Evolutionary conservation across 2,888 invertebrate species (phyloP).

Genomic region (Achlya flavicornis): DNA sequence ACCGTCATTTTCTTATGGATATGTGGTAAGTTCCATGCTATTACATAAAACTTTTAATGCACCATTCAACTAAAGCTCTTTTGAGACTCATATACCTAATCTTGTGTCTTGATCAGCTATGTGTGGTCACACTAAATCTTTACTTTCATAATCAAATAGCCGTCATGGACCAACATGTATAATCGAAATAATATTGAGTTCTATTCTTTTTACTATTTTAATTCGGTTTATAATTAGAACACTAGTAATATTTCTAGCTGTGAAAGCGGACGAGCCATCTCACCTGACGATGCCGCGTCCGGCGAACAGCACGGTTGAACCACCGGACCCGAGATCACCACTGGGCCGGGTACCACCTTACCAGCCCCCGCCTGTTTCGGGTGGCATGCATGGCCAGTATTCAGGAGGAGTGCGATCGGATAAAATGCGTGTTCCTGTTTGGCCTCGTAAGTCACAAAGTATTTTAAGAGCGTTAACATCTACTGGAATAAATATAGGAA

Average conservation of each 20-base stretch:
- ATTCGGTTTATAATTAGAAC: not conserved
- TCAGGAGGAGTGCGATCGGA: conserved; percentile 62
- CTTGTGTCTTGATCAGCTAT: no score
- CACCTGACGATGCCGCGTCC: conserved; percentile 46
- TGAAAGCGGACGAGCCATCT: conserved; percentile 53
- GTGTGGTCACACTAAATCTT: no score
- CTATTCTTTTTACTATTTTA: not conserved
- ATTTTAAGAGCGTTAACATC: not conserved
- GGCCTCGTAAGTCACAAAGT: conserved; percentile 66
- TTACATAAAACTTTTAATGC: conserved; percentile 10
- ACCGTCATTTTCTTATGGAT: conserved; percentile 54
- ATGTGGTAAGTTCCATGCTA: conserved; percentile 52
- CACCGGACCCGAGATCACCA: conserved; percentile 68
- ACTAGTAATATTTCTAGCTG: conserved; percentile 30
- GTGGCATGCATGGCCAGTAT: conserved; percentile 65
- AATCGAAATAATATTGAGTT: no score
- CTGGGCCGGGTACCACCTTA: conserved; percentile 76
- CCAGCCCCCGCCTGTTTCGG: conserved; percentile 79
- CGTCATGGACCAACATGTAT: no score
- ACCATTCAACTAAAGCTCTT: not conserved
- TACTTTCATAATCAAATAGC: no score
- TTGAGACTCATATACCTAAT: not conserved
- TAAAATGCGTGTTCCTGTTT: conserved; percentile 63
- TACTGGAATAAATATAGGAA: no score
- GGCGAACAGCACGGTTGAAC: conserved; percentile 61